phyloP scores from a whole-genome alignment of 1,140 invertebrate genomes.

The Anthonomus grandis region DNA sequence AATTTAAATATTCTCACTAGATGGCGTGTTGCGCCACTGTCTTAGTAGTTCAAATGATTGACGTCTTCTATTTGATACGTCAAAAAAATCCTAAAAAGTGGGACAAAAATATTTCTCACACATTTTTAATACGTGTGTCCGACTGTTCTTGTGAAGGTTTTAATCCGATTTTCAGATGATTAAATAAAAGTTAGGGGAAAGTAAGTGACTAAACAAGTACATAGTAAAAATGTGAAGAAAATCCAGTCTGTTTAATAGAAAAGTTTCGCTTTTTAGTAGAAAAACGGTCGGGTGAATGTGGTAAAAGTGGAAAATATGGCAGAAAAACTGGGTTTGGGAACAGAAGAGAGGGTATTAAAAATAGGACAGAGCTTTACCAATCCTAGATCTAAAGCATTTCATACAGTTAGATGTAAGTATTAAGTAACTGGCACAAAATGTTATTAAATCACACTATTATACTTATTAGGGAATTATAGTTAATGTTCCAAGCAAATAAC shows the following conservation, averaged over 20 bases:
- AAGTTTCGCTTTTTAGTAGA: slow-evolving; percentile 6
- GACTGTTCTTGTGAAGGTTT: slow-evolving; percentile 36
- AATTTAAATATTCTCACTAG: too few species aligned
- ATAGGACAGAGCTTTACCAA: slow-evolving; percentile 77
- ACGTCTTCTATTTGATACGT: not conserved
- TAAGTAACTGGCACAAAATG: slow-evolving; percentile 2
- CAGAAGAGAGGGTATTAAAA: slow-evolving; percentile 76
- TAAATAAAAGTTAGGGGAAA: slow-evolving; percentile 6
- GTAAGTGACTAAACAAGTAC: slow-evolving; percentile 7
- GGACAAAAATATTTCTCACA: slow-evolving; percentile 41
- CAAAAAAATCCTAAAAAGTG: slow-evolving; percentile 41
- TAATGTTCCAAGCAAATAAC: too few species aligned
- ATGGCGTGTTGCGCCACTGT: too few species aligned
- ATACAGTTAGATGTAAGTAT: slow-evolving; percentile 83
- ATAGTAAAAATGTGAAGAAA: slow-evolving; percentile 1
- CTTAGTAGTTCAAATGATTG: slow-evolving; percentile 12
- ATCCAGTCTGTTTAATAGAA: slow-evolving; percentile 3
- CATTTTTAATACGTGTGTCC: slow-evolving; percentile 44
- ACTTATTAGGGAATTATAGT: too few species aligned
- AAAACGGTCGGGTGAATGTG: slow-evolving; percentile 21
- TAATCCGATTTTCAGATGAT: slow-evolving; percentile 6
- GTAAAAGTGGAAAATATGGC: slow-evolving; percentile 54
- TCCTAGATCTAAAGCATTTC: slow-evolving; percentile 70
- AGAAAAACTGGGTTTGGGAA: slow-evolving; percentile 71
- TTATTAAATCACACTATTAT: too few species aligned